phyloP scores from a whole-genome alignment of 2,888 invertebrate species.

The Meghimatium bilineatum region DNA sequence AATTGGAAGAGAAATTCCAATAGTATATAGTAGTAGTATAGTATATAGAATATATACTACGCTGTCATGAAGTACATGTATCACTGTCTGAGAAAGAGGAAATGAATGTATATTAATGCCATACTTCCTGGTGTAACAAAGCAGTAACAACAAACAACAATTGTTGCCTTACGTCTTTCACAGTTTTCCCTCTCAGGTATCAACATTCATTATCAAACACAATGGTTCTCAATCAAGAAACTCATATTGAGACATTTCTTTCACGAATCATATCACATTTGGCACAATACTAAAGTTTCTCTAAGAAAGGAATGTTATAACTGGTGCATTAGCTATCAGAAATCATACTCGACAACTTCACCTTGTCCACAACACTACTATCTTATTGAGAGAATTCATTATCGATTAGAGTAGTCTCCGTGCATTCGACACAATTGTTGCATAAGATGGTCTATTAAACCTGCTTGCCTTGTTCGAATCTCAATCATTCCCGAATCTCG shows the following conservation, averaged over 20 bases:
- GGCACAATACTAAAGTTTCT: background rate
- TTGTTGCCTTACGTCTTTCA: background rate
- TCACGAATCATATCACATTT: background rate
- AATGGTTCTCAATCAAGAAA: background rate
- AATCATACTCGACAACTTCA: background rate
- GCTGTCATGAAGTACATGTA: too few relatives aligned
- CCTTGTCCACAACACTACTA: background rate
- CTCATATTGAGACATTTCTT: background rate
- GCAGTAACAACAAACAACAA: background rate
- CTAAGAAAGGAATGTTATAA: slow-evolving; percentile 9
- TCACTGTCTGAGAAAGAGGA: too few relatives aligned
- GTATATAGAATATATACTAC: too few relatives aligned
- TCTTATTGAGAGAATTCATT: background rate
- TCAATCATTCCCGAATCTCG: slow-evolving; percentile 56
- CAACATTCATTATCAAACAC: background rate
- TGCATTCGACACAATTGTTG: slow-evolving; percentile 65
- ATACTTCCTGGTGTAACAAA: too few relatives aligned
- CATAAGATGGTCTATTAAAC: slow-evolving; percentile 69
- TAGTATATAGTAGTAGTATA: too few relatives aligned
- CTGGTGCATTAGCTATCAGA: background rate
- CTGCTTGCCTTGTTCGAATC: slow-evolving; percentile 69
- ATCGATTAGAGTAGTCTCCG: slow-evolving; percentile 40
- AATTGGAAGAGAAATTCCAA: too few relatives aligned
- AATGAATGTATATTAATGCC: too few relatives aligned
- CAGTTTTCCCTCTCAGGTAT: background rate